A percentile compares a stretch with the other conserved stretches of the same genome.
Conservation (phyloP, 2,888 invertebrate species). For the Bhutanitis thaidina region DNA sequence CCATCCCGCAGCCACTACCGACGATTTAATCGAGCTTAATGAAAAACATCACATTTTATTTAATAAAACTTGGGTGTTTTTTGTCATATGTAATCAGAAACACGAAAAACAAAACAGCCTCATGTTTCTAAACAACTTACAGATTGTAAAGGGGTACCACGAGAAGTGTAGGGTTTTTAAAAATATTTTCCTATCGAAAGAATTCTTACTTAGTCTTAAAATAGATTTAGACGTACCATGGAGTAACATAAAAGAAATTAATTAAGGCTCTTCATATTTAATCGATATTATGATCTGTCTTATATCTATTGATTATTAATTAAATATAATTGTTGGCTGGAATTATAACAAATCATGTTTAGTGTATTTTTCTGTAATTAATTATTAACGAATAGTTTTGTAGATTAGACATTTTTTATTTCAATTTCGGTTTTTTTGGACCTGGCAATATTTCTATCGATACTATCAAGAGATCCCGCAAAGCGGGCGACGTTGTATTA, state of each 20-base stretch:
- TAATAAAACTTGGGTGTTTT: neutral
- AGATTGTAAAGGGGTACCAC: neutral
- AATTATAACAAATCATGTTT: no score
- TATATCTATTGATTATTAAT: neutral
- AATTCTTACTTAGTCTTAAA: neutral
- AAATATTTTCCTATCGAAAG: slow-evolving; percentile 1
- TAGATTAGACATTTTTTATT: no score
- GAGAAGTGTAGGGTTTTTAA: neutral
- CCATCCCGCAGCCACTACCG: neutral
- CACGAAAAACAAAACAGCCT: no score
- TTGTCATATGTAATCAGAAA: neutral
- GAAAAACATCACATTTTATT: neutral
- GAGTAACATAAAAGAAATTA: neutral
- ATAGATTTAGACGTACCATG: neutral
- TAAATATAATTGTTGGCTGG: neutral
- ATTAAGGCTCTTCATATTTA: neutral
- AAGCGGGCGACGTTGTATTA: neutral
- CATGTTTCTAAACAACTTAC: neutral
- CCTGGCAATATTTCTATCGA: neutral
- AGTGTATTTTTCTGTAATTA: no score
- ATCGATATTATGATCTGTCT: neutral
- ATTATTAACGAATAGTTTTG: no score
- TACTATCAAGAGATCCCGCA: neutral
- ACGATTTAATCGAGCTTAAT: neutral
- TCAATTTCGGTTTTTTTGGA: neutral